A percentile compares a stretch with the other conserved stretches of the same genome.
Conservation (phyloP, 1,140 invertebrate species). For the Leptopilina boulardi region DNA sequence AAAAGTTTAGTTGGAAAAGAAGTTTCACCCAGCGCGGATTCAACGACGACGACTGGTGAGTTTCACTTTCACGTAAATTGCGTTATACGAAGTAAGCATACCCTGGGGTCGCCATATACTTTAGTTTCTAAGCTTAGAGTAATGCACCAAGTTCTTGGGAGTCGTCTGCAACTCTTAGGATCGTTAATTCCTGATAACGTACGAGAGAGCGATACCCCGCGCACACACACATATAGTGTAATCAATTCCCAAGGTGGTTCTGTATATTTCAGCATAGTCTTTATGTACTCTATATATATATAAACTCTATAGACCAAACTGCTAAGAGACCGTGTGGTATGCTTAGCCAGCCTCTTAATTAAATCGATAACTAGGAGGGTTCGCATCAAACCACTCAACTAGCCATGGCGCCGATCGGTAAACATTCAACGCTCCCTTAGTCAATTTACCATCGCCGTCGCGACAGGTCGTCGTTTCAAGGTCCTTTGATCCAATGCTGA, state of each 20-base stretch:
- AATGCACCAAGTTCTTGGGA: slow-evolving; percentile 28
- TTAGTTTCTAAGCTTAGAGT: slow-evolving; percentile 30
- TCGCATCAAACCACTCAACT: slow-evolving; percentile 20
- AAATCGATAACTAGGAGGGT: slow-evolving; percentile 28
- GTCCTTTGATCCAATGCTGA: slow-evolving; percentile 24
- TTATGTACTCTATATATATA: too few species aligned
- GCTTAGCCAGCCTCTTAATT: slow-evolving; percentile 25
- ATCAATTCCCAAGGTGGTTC: slow-evolving; percentile 9
- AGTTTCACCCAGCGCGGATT: not conserved
- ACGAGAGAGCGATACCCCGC: not conserved
- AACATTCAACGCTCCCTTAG: slow-evolving; percentile 5
- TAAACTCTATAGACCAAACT: slow-evolving; percentile 19
- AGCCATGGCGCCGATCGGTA: slow-evolving; percentile 21
- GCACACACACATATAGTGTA: not conserved
- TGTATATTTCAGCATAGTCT: not conserved
- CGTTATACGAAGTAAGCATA: slow-evolving; percentile 1
- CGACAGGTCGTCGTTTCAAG: slow-evolving; percentile 29
- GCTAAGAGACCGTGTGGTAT: not conserved
- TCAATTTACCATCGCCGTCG: slow-evolving; percentile 21
- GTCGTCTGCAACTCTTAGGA: slow-evolving; percentile 26
- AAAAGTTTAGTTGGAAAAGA: not conserved
- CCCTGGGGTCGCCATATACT: slow-evolving; percentile 8
- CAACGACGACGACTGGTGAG: not conserved
- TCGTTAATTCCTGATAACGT: slow-evolving; percentile 20
- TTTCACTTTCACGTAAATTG: slow-evolving; percentile 31